Conservation (phyloP, 2,888 invertebrate genomes). For the Heteropelma amictum region DNA sequence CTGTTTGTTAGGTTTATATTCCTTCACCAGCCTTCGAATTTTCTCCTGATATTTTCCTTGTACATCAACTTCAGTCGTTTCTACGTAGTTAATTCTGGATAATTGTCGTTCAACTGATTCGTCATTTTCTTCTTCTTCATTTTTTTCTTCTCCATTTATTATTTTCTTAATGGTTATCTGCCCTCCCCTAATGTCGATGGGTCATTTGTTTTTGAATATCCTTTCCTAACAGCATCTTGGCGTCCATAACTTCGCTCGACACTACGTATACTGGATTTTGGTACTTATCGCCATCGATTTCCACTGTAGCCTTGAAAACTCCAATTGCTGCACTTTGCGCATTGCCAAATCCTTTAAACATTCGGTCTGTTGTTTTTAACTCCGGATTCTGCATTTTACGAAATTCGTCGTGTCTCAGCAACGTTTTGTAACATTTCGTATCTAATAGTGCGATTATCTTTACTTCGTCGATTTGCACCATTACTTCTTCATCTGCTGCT, state of each 20-base stretch:
- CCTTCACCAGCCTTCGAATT: not conserved
- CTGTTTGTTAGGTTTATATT: not conserved
- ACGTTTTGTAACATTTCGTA: not conserved
- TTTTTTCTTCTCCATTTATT: no score
- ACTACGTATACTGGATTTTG: not conserved
- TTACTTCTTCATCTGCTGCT: not conserved
- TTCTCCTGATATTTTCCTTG: not conserved
- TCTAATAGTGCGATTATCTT: not conserved
- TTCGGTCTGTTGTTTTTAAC: not conserved
- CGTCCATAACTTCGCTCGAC: not conserved
- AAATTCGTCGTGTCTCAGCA: conserved; percentile 8
- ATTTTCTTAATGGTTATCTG: conserved; percentile 62
- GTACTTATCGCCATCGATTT: not conserved
- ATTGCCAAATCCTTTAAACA: conserved; percentile 19
- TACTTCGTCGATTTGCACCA: not conserved
- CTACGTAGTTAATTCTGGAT: not conserved
- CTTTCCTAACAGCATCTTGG: not conserved
- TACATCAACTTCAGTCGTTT: not conserved
- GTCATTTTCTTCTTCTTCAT: no score
- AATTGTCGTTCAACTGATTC: no score
- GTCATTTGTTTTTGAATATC: not conserved
- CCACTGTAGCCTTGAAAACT: not conserved
- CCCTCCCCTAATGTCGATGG: conserved; percentile 20
- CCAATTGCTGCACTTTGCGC: not conserved
- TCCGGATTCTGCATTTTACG: not conserved